Conservation (phyloP, 2,888 invertebrate genomes). For the Idaea aversata region DNA sequence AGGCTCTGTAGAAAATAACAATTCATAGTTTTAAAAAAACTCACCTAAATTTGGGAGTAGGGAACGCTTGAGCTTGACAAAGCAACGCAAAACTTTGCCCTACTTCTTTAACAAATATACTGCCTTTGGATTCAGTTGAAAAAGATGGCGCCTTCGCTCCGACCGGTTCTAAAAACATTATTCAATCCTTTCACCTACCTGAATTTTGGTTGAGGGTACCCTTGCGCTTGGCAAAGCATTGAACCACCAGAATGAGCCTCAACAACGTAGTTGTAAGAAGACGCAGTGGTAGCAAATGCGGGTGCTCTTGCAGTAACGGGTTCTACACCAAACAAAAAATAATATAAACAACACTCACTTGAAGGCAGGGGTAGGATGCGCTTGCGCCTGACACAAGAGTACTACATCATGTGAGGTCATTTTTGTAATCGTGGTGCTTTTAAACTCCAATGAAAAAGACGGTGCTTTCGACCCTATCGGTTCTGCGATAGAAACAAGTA, state of each 20-base stretch:
- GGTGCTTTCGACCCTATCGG: constrained; percentile 82
- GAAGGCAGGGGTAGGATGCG: constrained; percentile 83
- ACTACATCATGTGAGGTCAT: constrained; percentile 75
- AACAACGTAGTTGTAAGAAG: constrained; percentile 73
- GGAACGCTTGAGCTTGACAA: constrained; percentile 83
- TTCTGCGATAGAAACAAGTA: constrained; percentile 64
- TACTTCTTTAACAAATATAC: constrained; percentile 80
- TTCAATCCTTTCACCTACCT: constrained; percentile 73
- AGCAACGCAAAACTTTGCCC: constrained; percentile 81
- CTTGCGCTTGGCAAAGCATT: constrained; percentile 79
- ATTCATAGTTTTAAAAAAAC: constrained; percentile 39
- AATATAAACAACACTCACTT: constrained; percentile 75
- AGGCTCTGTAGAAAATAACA: constrained; percentile 75
- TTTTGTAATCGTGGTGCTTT: constrained; percentile 81
- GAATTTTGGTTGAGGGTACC: constrained; percentile 83
- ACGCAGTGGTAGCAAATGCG: constrained; percentile 74
- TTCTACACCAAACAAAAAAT: constrained; percentile 59
- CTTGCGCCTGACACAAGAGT: constrained; percentile 85
- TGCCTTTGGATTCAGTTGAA: constrained; percentile 82
- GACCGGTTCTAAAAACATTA: constrained; percentile 76
- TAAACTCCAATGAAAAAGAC: constrained; percentile 77
- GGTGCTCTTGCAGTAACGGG: constrained; percentile 75
- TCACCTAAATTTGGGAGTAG: constrained; percentile 84
- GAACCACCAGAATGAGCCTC: constrained; percentile 63
- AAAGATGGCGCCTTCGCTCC: constrained; percentile 83